Base-by-base conservation (phyloP, 2,797 vertebrate genomes). In the Myiotriccus ornatus region DNA sequence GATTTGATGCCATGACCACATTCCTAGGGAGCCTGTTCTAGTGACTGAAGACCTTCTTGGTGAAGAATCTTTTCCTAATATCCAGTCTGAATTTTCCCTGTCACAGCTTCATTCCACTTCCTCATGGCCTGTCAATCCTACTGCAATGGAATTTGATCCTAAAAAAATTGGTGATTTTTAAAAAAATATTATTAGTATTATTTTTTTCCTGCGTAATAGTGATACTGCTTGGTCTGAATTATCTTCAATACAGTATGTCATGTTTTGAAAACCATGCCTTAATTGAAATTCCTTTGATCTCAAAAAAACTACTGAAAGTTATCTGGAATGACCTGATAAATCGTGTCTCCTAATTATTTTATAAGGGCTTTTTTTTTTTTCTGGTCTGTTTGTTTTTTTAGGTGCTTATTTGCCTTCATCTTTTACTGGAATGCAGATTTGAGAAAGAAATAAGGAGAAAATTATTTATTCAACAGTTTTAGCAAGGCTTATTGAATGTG, bases 31-130 rank as follows among this genome's bases (percentile, higher is more conserved):
- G 4, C 13, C 3, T 32, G 15, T 30, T 89, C 19, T 8, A 46
- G 23, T 28, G 62, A 53, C 34, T 2, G 13, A 18, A 2, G 7
- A 32, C 7, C 6, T 10, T 44, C 23, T 49, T 1, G 0, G 5
- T 35, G 30, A 75, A 77, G 28, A 65, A 44, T 1, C 5, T 89
- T 69, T 35, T 27, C 17, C 2, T 43, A 17, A 52, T 12, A 12
- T 34, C 12, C 16, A 9, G 7, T 27, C 14, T 59, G 57, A 76
- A 35, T 16, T 79, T 82, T 24, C 10, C 9, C 22, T 70, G 28
- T 32, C 4, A 6, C 4, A 23, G 2, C 2, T 68, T 79, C 20
- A 30, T 52, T 22, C 9, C 2, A 7, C 17, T 60, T 76, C 10
- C 30, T 80, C 8, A 2, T 47, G 16, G 37, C 12, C 44, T 68